Conservation (phyloP, 2,113 vertebrate genomes). For the Dipodomys spectabilis region DNA sequence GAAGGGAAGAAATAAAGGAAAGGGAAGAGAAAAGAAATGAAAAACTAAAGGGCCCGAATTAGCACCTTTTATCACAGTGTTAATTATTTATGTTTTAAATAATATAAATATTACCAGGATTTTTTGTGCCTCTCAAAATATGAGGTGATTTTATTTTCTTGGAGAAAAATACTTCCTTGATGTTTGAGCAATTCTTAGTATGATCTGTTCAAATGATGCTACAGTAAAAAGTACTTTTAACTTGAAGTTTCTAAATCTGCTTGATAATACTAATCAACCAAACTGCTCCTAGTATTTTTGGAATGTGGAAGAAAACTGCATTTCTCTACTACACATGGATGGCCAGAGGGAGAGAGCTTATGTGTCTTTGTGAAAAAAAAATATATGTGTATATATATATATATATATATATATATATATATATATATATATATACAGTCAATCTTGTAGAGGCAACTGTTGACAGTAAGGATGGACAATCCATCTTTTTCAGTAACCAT, state of each 20-base stretch:
- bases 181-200: neutral
- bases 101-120: neutral
- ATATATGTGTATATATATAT: too few species aligned
- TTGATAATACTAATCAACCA: slow-evolving; percentile 47
- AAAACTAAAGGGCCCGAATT: neutral
- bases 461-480: neutral
- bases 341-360: neutral
- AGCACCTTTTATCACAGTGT: neutral
- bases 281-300: neutral
- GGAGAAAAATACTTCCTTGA: neutral
- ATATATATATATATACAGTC: neutral
- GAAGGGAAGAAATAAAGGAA: too few species aligned
- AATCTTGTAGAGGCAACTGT: neutral
- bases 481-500: neutral
- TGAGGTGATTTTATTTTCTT: neutral
- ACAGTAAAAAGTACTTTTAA: slow-evolving; percentile 12
- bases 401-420: neutral
- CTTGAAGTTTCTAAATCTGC: slow-evolving; percentile 42
- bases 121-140: neutral
- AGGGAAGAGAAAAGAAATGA: fast-evolving
- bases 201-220: neutral
- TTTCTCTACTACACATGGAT: slow-evolving; percentile 56
- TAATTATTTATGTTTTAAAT: neutral
- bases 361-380: slow-evolving; percentile 36
- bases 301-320: slow-evolving; percentile 37